A percentile compares a stretch with the other conserved stretches of the same genome.
phyloP scores from a whole-genome alignment of 2,888 invertebrate genomes.

The Pomacea canaliculata region DNA sequence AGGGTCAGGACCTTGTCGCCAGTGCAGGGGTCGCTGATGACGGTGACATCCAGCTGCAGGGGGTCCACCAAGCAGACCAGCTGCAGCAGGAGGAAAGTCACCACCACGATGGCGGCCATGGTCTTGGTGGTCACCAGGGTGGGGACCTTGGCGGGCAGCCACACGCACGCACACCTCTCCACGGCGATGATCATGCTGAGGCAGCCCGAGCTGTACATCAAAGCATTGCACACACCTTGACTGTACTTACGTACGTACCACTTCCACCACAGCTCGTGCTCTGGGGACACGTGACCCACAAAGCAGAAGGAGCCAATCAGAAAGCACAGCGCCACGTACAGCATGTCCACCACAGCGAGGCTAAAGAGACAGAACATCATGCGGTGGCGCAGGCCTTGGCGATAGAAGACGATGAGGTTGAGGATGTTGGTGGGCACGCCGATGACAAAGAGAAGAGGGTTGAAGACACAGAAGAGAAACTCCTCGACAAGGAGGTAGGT shows the following conservation, averaged over 20 bases:
- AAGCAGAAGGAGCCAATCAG: not conserved
- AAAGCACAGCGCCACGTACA: slow-evolving; percentile 1
- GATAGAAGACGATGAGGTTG: slow-evolving; percentile 8
- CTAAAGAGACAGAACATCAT: too few relatives aligned
- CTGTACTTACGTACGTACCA: slow-evolving; percentile 1
- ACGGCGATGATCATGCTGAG: slow-evolving; percentile 18
- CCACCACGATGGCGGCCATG: not conserved
- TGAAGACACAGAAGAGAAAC: not conserved
- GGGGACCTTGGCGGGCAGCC: not conserved
- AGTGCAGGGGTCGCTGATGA: not conserved
- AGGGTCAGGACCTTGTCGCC: slow-evolving; percentile 3
- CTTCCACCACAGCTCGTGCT: not conserved
- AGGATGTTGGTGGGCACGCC: slow-evolving; percentile 10
- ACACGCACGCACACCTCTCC: slow-evolving; percentile 10
- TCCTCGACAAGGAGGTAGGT: not conserved
- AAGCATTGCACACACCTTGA: slow-evolving; percentile 1
- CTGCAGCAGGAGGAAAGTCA: not conserved
- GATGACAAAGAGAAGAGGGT: slow-evolving; percentile 5
- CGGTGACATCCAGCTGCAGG: not conserved
- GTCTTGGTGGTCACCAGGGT: not conserved
- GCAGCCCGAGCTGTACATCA: slow-evolving; percentile 14
- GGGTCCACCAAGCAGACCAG: slow-evolving; percentile 4
- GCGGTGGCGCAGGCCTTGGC: not conserved
- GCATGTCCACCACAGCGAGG: slow-evolving; percentile 12
- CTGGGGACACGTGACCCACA: not conserved